Evolutionary conservation across 1,140 invertebrate species (phyloP).

Genomic region (Psilanteris sp.): DNA sequence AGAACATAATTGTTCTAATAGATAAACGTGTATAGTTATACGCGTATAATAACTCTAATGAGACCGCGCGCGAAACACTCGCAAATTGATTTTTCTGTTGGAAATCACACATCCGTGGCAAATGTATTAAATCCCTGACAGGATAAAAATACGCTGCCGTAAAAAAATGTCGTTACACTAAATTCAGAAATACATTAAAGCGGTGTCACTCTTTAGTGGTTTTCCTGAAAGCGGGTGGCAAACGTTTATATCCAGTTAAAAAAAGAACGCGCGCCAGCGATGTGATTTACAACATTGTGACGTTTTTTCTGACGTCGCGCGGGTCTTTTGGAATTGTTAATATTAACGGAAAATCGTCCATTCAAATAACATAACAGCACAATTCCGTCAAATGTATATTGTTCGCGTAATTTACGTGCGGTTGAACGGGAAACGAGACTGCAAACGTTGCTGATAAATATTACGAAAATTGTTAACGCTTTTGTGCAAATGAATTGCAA

Average conservation of each 20-base stretch:
- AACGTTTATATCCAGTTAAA: slow-evolving; percentile 38
- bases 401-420: slow-evolving; percentile 17
- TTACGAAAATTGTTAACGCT: slow-evolving; percentile 1
- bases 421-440: not conserved
- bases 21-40: too few relatives aligned
- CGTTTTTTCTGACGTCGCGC: slow-evolving; percentile 35
- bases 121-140: slow-evolving; percentile 16
- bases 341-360: slow-evolving; percentile 5
- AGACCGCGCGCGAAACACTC: too few relatives aligned
- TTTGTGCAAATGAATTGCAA: too few relatives aligned
- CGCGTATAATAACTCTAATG: too few relatives aligned
- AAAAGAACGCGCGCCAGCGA: slow-evolving; percentile 41
- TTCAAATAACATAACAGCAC: slow-evolving; percentile 16
- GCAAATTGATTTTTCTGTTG: not conserved
- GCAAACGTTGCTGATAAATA: slow-evolving; percentile 11
- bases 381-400: slow-evolving; percentile 35
- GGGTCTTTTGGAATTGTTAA: slow-evolving; percentile 27
- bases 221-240: slow-evolving; percentile 28
- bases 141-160: slow-evolving; percentile 25
- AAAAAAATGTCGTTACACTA: slow-evolving; percentile 23
- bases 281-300: slow-evolving; percentile 47
- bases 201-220: slow-evolving; percentile 37
- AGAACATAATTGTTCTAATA: too few relatives aligned
- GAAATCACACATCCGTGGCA: slow-evolving; percentile 2
- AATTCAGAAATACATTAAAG: slow-evolving; percentile 44